Base-by-base conservation (phyloP, 1,140 invertebrate genomes). In the Palaemon carinicauda region DNA sequence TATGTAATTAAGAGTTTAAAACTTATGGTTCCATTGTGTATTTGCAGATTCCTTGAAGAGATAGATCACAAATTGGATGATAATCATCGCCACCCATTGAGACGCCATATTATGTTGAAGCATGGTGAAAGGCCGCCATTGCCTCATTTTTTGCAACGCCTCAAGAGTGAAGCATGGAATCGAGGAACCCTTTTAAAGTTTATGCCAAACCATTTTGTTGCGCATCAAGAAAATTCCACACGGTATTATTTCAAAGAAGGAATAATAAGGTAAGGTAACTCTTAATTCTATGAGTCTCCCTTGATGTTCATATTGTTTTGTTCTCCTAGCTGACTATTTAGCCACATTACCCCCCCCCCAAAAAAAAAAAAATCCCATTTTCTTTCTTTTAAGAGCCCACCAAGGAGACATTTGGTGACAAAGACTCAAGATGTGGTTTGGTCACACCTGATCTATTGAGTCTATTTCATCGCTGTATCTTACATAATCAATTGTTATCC, bases 11-110 rank as follows among this genome's bases (percentile, higher is more conserved):
- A 14, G 14, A 14, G 14, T 50, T 0, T 31, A 10, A 75, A 21
- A 33, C 10, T 75, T 65, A 65, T 50, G 10, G 24, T 79, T 50
- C 33, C 29, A 1, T 27, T 27, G 9, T 52, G 3, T 27, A 3
- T 31, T 83, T 33, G 21, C 21, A 87, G 85, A 50, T 69, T 87
- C n/a, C 79, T 87, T 21, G 85, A 87, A 50, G 85, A 87, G 69
- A 81, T 87, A 24, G 85, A 87, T 53, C 51, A 81, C 51, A 56
- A 56, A 41, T 73, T 87, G 29, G 85, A 87, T 19, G 79, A 87
- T n/a, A 80, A 81, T 41, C 19, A 50, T n/a, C 80, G 84, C 21
- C n/a, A 87, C 69, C 85, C 69, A 17, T n/a, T 87, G 52, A 19
- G 78, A 27, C 52, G 29, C 15, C 27, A 51, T 27, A 31, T 54